These are phyloP conservation scores for Calyptommatus sinebrachiatus DNA, from an alignment of 2,113 vertebrate species.

Conservation along the genomic window DNA sequence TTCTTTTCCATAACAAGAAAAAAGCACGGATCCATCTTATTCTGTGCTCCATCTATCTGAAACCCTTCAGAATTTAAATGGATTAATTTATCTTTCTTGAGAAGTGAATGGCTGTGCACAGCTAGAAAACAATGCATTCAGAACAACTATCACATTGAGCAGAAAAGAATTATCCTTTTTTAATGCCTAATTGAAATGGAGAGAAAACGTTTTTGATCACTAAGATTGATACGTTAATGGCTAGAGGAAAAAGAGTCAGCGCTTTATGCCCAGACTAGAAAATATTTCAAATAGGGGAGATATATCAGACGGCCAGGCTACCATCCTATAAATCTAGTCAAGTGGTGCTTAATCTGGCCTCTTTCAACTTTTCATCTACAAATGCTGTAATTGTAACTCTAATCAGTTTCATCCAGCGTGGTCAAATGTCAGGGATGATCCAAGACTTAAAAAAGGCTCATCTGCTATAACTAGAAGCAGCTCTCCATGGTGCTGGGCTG, in stretches of 20 bases:
- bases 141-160: not conserved
- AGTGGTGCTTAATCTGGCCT: not conserved
- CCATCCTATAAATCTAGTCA: not conserved
- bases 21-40: not conserved
- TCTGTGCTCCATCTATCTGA: slow-evolving; percentile 9
- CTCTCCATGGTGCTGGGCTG: not conserved
- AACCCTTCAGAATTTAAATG: not conserved
- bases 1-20: not conserved
- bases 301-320: not conserved
- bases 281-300: not conserved
- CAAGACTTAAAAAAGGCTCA: not conserved
- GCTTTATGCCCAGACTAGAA: not conserved
- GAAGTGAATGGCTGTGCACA: not conserved
- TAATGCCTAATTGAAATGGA: not conserved
- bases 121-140: accelerated
- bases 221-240: slow-evolving; percentile 6
- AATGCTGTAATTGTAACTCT: not conserved
- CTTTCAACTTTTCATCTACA: not conserved
- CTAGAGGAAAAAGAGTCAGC: slow-evolving; percentile 10
- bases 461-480: not conserved
- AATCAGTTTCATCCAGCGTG: not conserved
- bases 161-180: slow-evolving; percentile 22
- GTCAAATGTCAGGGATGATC: not conserved
- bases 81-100: not conserved
- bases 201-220: slow-evolving; percentile 30